These are phyloP conservation scores for Hetaerina americana DNA, from an alignment of 1,140 invertebrate genomes.

Conservation along the genomic window DNA sequence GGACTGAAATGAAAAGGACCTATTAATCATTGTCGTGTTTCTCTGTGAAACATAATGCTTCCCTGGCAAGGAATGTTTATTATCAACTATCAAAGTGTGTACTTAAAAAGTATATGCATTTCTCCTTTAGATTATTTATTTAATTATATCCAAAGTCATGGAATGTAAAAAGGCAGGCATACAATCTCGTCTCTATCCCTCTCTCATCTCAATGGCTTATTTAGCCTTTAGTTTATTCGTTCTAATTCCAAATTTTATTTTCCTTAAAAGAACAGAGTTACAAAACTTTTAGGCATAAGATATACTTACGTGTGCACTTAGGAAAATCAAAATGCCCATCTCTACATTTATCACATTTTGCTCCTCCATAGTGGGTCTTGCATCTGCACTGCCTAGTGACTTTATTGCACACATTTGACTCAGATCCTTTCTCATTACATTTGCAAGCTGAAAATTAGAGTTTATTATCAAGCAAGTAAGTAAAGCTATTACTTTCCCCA, in stretches of 20 bases:
- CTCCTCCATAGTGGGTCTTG: constrained; percentile 70
- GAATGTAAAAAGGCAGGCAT: neutral
- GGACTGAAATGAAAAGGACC: too few relatives aligned
- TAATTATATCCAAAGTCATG: neutral
- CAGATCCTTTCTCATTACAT: constrained; percentile 67
- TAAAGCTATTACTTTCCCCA: too few relatives aligned
- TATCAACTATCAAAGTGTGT: too few relatives aligned
- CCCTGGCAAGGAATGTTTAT: too few relatives aligned
- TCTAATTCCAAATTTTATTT: neutral
- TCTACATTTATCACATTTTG: constrained; percentile 75
- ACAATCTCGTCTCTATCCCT: neutral
- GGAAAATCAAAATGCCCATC: constrained; percentile 87
- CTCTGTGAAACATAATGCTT: too few relatives aligned
- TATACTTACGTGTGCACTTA: constrained; percentile 66
- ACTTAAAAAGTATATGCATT: too few relatives aligned
- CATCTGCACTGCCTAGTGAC: constrained; percentile 82
- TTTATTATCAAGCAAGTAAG: too few relatives aligned
- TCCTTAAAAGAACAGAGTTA: neutral
- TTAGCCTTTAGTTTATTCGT: neutral
- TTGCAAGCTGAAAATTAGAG: constrained; percentile 55
- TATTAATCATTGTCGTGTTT: too few relatives aligned
- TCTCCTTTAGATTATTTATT: neutral
- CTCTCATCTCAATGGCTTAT: neutral
- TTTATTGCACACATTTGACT: constrained; percentile 63
- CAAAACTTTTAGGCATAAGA: neutral